A percentile compares a stretch with the other conserved stretches of the same genome.
Conservation (phyloP, 2,888 invertebrate genomes). For the Acanthopleura granulata region DNA sequence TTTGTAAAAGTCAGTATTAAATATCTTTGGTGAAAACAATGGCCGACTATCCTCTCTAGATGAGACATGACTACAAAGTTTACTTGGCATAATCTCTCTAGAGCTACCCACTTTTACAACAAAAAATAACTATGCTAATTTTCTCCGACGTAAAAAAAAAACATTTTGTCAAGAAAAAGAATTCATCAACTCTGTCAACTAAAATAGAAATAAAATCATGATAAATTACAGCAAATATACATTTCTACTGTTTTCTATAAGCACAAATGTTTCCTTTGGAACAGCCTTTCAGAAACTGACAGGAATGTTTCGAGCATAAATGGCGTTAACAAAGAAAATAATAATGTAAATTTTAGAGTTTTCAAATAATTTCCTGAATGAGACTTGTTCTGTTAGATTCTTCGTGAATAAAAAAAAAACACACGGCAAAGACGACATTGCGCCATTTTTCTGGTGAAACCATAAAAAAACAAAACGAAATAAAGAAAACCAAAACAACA, state of each 20-base stretch:
- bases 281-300: too few relatives aligned
- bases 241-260: background rate
- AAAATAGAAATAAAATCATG: background rate
- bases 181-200: background rate
- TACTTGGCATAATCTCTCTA: background rate
- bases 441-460: too few relatives aligned
- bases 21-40: slow-evolving; percentile 3
- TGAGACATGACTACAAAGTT: background rate
- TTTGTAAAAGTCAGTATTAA: background rate
- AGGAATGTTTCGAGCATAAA: too few relatives aligned
- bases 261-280: too few relatives aligned
- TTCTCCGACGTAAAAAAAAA: background rate
- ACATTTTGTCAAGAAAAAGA: background rate
- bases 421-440: too few relatives aligned
- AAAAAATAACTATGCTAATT: background rate
- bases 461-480: too few relatives aligned
- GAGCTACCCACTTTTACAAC: background rate
- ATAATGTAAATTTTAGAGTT: too few relatives aligned
- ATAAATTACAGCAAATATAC: slow-evolving; percentile 1
- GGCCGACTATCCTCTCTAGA: background rate
- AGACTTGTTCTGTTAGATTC: too few relatives aligned
- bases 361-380: too few relatives aligned
- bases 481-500: background rate
- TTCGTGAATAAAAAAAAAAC: too few relatives aligned
- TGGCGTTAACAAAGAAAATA: too few relatives aligned